phyloP scores from a whole-genome alignment of 2,113 vertebrate genomes.

The Zingel zingel region DNA sequence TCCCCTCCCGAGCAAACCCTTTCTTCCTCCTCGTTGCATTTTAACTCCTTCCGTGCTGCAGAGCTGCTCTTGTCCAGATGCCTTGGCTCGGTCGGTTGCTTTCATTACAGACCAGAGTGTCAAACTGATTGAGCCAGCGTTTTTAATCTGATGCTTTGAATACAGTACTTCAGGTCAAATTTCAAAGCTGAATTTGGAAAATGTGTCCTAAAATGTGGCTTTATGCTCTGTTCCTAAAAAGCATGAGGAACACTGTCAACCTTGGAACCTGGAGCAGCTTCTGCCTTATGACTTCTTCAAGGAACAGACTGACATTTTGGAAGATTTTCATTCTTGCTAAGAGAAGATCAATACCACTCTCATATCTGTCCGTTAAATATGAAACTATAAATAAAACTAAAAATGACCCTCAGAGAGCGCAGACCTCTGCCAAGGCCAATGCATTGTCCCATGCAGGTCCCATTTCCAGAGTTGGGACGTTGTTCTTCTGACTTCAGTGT shows the following conservation, averaged over 20 bases:
- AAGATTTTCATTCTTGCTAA: background rate
- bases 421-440: too few relatives aligned
- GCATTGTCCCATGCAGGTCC: too few relatives aligned
- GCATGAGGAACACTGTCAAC: background rate
- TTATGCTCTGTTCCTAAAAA: background rate
- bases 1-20: slow-evolving; percentile 33
- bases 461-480: too few relatives aligned
- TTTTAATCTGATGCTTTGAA: background rate
- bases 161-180: background rate
- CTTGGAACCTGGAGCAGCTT: background rate
- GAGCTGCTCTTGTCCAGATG: slow-evolving; percentile 21
- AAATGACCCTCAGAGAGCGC: too few relatives aligned
- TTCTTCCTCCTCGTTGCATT: slow-evolving; percentile 52
- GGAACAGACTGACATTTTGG: background rate
- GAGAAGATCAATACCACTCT: background rate
- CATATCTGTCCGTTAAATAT: background rate
- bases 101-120: background rate
- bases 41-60: slow-evolving; percentile 59
- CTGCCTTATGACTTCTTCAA: background rate
- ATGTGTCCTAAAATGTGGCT: background rate
- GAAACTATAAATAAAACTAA: background rate
- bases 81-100: background rate
- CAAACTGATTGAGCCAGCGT: background rate
- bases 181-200: background rate
- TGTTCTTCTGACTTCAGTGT: too few relatives aligned